phyloP scores from a whole-genome alignment of 2,113 vertebrate species.

The Pica pica region DNA sequence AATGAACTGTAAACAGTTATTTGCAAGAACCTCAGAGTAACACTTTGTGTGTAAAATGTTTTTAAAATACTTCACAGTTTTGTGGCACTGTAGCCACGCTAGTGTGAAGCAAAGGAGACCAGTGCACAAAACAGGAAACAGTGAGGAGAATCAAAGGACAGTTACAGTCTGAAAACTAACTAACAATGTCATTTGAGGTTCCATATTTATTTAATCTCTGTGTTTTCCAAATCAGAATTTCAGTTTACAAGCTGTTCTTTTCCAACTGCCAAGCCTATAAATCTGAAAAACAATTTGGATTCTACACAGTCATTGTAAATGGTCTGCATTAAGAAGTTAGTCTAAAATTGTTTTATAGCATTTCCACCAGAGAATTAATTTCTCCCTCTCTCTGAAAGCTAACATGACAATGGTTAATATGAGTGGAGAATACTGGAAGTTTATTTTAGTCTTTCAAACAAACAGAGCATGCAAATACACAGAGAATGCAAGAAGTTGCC shows the following conservation, averaged over 20 bases:
- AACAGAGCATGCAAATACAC: background rate
- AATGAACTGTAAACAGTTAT: background rate
- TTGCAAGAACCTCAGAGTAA: background rate
- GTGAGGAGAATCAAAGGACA: background rate
- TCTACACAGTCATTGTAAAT: background rate
- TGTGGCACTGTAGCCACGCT: background rate
- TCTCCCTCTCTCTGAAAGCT: background rate
- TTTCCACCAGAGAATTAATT: background rate
- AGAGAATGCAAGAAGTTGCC: background rate
- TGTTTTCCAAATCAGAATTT: background rate
- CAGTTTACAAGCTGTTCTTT: constrained; percentile 6
- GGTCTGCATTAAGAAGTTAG: background rate
- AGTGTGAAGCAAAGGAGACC: background rate
- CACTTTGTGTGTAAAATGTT: background rate
- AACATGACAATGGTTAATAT: background rate
- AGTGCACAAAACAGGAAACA: background rate
- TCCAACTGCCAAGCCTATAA: constrained; percentile 5
- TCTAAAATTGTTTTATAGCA: background rate
- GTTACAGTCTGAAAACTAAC: background rate
- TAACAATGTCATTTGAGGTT: background rate
- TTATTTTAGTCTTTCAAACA: background rate
- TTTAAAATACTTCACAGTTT: background rate
- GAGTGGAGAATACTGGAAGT: background rate
- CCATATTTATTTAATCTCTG: background rate
- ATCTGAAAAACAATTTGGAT: background rate